Evolutionary conservation across 2,797 vertebrate species (phyloP).

Genomic region (Xiphophorus birchmanni): DNA sequence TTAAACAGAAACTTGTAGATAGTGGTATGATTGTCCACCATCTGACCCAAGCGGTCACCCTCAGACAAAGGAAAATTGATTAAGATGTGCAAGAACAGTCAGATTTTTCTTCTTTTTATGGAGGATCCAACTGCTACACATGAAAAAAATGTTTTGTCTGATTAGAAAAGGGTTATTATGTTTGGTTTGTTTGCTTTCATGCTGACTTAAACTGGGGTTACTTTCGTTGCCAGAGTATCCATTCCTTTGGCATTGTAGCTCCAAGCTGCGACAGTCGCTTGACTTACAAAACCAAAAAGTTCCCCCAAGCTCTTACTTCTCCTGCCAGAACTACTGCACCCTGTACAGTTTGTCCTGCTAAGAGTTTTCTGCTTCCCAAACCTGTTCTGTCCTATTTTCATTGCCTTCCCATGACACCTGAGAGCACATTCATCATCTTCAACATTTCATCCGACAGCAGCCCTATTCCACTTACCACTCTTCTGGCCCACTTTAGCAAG

Average conservation of each 20-base stretch:
- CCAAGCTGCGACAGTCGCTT: conserved; percentile 21
- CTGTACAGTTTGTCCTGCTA: conserved; percentile 53
- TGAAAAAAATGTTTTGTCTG: neutral
- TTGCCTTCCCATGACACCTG: conserved; percentile 77
- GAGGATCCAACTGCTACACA: neutral
- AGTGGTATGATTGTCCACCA: neutral
- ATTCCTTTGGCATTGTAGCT: conserved; percentile 24
- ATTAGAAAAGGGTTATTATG: neutral
- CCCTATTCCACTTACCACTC: conserved; percentile 73
- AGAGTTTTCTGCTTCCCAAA: conserved; percentile 55
- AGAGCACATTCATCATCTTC: conserved; percentile 83
- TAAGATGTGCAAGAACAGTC: neutral
- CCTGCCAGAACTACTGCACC: conserved; percentile 16
- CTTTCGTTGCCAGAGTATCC: conserved; percentile 22
- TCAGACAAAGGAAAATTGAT: neutral
- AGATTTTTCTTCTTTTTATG: neutral
- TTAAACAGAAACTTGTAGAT: too few species aligned
- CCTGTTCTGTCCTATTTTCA: conserved; percentile 78
- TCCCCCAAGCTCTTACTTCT: conserved; percentile 27
- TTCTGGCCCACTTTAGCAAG: conserved; percentile 79
- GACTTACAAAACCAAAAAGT: conserved; percentile 24
- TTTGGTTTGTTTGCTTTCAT: neutral
- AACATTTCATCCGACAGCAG: conserved; percentile 71
- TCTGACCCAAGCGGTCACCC: too few species aligned
- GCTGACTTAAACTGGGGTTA: neutral